Evolutionary conservation across 2,888 invertebrate genomes (phyloP).

Genomic region (Drosophila kuntzei): DNA sequence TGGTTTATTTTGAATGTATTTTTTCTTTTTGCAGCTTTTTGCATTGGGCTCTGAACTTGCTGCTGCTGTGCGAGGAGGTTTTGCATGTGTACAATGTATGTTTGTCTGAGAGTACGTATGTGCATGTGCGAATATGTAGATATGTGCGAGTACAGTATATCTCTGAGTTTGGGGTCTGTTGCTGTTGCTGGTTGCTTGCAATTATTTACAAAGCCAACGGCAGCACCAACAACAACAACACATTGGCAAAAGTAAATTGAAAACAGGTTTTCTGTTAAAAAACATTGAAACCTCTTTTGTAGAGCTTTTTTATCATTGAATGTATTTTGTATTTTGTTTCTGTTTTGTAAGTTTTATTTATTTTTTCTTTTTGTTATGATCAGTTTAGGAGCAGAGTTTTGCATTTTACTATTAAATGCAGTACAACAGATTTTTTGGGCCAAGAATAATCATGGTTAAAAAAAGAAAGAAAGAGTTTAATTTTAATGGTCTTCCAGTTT

Average conservation of each 20-base stretch:
- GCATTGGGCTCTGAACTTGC: slow-evolving; percentile 59
- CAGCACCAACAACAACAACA: slow-evolving; percentile 54
- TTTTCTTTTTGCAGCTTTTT: slow-evolving; percentile 34
- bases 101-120: slow-evolving; percentile 18
- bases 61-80: slow-evolving; percentile 43
- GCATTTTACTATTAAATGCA: slow-evolving; percentile 20
- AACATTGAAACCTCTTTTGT: slow-evolving; percentile 80
- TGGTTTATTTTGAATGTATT: slow-evolving; percentile 9
- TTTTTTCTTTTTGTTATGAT: slow-evolving; percentile 26
- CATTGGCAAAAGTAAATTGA: slow-evolving; percentile 74
- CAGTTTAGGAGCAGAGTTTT: slow-evolving; percentile 17
- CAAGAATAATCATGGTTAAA: slow-evolving; percentile 1
- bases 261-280: slow-evolving; percentile 72
- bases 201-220: slow-evolving; percentile 78
- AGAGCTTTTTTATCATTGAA: slow-evolving; percentile 74
- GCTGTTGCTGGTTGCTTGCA: slow-evolving; percentile 71
- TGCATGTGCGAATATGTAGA: slow-evolving; percentile 8
- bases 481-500: background rate
- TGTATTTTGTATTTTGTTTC: slow-evolving; percentile 46
- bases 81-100: slow-evolving; percentile 39
- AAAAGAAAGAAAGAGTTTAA: slow-evolving; percentile 1
- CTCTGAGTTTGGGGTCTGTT: slow-evolving; percentile 67
- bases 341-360: slow-evolving; percentile 24
- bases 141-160: slow-evolving; percentile 26
- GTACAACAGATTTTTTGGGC: background rate